Percentiles rank a stretch among this genome's conserved stretches.
These are phyloP conservation scores for Hapalemur alaotrensis DNA, from an alignment of 2,797 vertebrate species.

Conservation along the genomic window DNA sequence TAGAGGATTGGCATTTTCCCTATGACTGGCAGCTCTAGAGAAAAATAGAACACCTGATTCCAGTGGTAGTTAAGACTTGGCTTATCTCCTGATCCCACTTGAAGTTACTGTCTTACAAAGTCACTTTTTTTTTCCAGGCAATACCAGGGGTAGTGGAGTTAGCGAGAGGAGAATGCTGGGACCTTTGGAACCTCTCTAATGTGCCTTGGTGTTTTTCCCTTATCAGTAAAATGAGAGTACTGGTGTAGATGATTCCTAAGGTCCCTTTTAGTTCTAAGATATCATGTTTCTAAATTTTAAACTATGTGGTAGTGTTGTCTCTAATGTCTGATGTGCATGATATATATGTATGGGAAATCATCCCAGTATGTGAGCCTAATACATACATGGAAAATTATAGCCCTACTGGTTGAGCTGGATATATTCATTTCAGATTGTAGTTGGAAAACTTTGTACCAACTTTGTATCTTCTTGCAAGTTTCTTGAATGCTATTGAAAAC, in stretches of 20 bases:
- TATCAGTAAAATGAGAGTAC: neutral
- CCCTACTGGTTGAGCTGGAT: neutral
- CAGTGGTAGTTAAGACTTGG: neutral
- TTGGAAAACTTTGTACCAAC: neutral
- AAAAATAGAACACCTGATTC: neutral
- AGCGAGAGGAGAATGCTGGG: neutral
- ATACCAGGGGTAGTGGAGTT: neutral
- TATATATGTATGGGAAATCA: neutral
- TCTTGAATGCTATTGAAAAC: slow-evolving; percentile 24
- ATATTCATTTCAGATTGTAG: neutral
- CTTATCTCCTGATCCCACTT: neutral
- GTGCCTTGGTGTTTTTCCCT: slow-evolving; percentile 1
- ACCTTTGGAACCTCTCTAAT: neutral
- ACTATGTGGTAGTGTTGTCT: neutral
- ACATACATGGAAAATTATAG: neutral
- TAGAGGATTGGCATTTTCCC: neutral
- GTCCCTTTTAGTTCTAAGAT: slow-evolving; percentile 12
- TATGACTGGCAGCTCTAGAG: neutral
- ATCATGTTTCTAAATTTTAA: slow-evolving; percentile 35
- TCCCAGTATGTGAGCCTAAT: neutral
- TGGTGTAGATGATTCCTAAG: neutral
- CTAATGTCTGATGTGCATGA: neutral
- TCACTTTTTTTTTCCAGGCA: neutral
- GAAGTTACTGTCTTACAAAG: slow-evolving; percentile 30
- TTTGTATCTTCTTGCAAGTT: neutral